A percentile compares a stretch with the other conserved stretches of the same genome.
These are phyloP conservation scores for Callyntrura sp. DNA, from an alignment of 2,888 invertebrate genomes.

Conservation along the genomic window DNA sequence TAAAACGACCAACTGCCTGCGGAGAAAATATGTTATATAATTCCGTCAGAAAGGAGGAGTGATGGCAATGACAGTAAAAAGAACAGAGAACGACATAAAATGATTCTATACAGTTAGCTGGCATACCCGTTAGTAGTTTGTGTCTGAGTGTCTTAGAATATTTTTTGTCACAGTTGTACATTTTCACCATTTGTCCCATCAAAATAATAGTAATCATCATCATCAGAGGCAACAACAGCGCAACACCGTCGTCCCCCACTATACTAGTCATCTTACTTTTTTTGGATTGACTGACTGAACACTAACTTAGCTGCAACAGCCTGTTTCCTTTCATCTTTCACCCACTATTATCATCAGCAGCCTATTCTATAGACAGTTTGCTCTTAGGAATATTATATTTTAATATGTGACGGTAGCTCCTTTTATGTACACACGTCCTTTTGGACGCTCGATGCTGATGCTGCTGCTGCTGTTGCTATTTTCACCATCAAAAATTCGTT, in stretches of 20 bases:
- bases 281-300: slow-evolving; percentile 13
- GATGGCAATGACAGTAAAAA: slow-evolving; percentile 2
- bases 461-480: not conserved
- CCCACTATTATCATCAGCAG: not conserved
- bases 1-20: slow-evolving; percentile 60
- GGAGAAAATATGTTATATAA: slow-evolving; percentile 64
- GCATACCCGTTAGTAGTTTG: not conserved
- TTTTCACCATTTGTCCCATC: slow-evolving; percentile 63
- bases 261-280: not conserved
- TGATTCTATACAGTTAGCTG: slow-evolving; percentile 39
- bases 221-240: not conserved
- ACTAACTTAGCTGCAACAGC: slow-evolving; percentile 43
- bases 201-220: slow-evolving; percentile 50
- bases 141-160: slow-evolving; percentile 21
- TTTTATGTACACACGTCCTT: not conserved
- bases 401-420: not conserved
- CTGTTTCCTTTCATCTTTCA: slow-evolving; percentile 52
- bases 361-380: not conserved
- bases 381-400: not conserved
- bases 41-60: slow-evolving; percentile 40
- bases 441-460: not conserved
- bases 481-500: slow-evolving; percentile 13
- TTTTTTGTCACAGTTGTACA: slow-evolving; percentile 66
- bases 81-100: slow-evolving; percentile 33
- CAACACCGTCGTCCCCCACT: not conserved